These are phyloP conservation scores for Eucidaris tribuloides DNA, from an alignment of 35 echinoderm and acorn worm species.

Conservation along the genomic window DNA sequence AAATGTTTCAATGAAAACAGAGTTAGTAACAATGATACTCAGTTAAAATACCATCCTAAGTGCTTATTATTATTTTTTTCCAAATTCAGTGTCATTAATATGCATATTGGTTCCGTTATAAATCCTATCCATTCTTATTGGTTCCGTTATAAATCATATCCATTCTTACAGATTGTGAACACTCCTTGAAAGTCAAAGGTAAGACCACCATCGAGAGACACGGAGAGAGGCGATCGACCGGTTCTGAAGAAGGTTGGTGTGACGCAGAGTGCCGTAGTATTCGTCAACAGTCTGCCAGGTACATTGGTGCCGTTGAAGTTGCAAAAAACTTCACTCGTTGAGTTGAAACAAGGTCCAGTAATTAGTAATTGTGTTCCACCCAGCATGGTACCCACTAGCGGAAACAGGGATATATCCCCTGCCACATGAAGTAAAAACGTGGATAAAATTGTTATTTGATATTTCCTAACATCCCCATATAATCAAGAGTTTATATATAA, in stretches of 20 bases:
- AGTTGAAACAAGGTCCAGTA: not conserved
- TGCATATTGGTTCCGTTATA: no score
- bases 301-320: not conserved
- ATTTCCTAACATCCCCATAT: no score
- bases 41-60: no score
- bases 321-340: not conserved
- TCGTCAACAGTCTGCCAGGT: not conserved
- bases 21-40: no score
- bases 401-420: not conserved
- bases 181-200: not conserved
- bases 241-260: constrained; percentile 29
- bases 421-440: no score
- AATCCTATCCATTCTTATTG: no score
- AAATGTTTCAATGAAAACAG: no score
- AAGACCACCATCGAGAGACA: not conserved
- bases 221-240: not conserved
- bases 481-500: no score
- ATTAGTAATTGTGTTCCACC: constrained; percentile 12
- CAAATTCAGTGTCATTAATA: no score
- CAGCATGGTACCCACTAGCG: constrained; percentile 1
- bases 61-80: no score
- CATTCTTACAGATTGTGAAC: not conserved
- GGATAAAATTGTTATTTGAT: no score
- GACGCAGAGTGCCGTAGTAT: not conserved
- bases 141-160: no score